phyloP scores from a whole-genome alignment of 2,888 invertebrate genomes.

The Eupelmus urozonus region DNA sequence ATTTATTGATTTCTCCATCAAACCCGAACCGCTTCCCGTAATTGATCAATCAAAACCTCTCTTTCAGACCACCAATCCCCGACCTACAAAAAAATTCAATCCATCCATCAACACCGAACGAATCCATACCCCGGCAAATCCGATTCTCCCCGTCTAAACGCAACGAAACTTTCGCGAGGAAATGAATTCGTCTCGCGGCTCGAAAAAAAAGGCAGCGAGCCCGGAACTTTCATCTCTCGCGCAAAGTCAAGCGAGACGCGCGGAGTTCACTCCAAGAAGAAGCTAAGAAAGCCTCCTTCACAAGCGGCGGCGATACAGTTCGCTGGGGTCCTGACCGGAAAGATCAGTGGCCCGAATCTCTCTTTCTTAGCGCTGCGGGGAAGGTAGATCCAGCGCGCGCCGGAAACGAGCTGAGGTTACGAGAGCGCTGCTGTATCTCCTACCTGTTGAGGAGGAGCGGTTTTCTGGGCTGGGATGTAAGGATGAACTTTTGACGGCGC shows the following conservation, averaged over 20 bases:
- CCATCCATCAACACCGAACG: not conserved
- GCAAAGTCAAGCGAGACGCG: conserved; percentile 8
- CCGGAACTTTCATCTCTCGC: conserved; percentile 18
- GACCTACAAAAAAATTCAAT: too few relatives aligned
- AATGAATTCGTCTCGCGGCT: conserved; percentile 24
- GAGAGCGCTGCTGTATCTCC: too few relatives aligned
- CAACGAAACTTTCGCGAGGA: conserved; percentile 15
- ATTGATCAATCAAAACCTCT: too few relatives aligned
- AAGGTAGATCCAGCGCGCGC: not conserved
- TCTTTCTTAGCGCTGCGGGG: too few relatives aligned
- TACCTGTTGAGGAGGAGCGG: too few relatives aligned
- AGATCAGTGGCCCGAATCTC: conserved; percentile 70
- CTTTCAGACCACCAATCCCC: too few relatives aligned
- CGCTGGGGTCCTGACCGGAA: conserved; percentile 62
- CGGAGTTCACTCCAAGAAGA: not conserved
- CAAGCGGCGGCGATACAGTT: conserved; percentile 35
- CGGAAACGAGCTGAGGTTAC: conserved; percentile 26
- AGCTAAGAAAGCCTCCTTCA: not conserved
- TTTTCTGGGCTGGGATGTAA: too few relatives aligned
- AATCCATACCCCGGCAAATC: not conserved
- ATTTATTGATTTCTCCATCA: too few relatives aligned
- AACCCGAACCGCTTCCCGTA: too few relatives aligned
- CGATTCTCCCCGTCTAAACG: not conserved
- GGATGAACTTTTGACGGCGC: too few relatives aligned
- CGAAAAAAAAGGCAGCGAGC: not conserved